Percentiles rank a stretch among this genome's conserved stretches.
Conservation (phyloP, 2,888 invertebrate species). For the Pyrrhia umbra region DNA sequence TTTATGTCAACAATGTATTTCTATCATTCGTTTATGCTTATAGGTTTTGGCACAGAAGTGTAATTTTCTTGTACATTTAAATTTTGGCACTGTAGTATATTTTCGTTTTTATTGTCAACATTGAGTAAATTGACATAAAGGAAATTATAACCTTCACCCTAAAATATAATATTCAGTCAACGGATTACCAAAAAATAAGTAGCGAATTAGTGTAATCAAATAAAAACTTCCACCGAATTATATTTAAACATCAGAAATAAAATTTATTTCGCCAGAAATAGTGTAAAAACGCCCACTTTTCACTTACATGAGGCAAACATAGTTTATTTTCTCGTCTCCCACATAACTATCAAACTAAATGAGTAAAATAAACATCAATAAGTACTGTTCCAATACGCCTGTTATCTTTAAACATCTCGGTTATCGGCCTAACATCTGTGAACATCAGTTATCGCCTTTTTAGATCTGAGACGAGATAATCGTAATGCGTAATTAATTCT, state of each 20-base stretch:
- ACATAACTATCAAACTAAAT: slow-evolving; percentile 25
- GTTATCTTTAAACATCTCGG: slow-evolving; percentile 34
- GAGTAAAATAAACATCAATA: slow-evolving; percentile 33
- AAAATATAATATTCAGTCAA: no score
- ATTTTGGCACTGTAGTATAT: not conserved
- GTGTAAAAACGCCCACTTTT: not conserved
- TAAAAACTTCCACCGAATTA: no score
- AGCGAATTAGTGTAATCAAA: no score
- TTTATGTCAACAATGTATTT: not conserved
- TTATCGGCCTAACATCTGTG: slow-evolving; percentile 39
- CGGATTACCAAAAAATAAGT: no score
- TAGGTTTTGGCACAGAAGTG: not conserved
- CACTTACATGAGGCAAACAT: not conserved
- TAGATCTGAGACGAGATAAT: slow-evolving; percentile 22
- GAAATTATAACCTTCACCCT: no score
- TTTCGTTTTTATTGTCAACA: not conserved
- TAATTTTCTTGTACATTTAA: not conserved
- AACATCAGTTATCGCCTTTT: slow-evolving; percentile 43
- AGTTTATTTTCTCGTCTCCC: slow-evolving; percentile 10
- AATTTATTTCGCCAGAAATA: not conserved
- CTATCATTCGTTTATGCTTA: no score
- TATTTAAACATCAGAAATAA: not conserved
- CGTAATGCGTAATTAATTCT: slow-evolving; percentile 41
- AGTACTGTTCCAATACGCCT: not conserved
- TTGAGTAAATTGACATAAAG: no score